Conservation (phyloP, 2,888 invertebrate genomes). For the Volucella inanis region DNA sequence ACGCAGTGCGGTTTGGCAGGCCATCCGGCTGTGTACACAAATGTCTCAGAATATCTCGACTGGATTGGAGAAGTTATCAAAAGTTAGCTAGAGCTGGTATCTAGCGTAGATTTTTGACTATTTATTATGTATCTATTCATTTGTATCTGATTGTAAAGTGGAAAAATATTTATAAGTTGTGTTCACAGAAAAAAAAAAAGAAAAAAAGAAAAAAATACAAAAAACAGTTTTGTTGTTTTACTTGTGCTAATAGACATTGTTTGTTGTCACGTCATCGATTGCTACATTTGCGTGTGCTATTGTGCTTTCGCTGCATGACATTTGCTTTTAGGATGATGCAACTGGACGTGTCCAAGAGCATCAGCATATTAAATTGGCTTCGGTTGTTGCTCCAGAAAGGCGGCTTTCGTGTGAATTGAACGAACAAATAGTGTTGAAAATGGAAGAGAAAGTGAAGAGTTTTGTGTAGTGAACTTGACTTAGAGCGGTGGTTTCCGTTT, state of each 20-base stretch:
- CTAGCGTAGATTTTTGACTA: conserved; percentile 34
- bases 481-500: conserved; percentile 39
- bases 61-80: conserved; percentile 85
- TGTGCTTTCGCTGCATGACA: conserved; percentile 33
- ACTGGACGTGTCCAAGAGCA: conserved; percentile 26
- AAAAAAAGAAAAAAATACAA: conserved; percentile 42
- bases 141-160: conserved; percentile 27
- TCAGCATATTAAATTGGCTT: conserved; percentile 14
- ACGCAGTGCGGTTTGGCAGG: conserved; percentile 87
- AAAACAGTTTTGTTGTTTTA: conserved; percentile 49
- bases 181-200: conserved; percentile 38
- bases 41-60: conserved; percentile 85
- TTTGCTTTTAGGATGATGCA: conserved; percentile 22
- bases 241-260: conserved; percentile 12
- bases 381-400: conserved; percentile 61
- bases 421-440: conserved; percentile 13
- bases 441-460: conserved; percentile 57
- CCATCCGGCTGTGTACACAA: conserved; percentile 88
- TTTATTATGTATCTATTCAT: conserved; percentile 41
- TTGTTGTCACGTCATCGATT: conserved; percentile 47
- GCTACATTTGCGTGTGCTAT: conserved; percentile 20
- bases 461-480: conserved; percentile 65
- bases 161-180: conserved; percentile 51
- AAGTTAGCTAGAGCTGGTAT: conserved; percentile 45
- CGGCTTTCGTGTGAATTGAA: background rate